These are phyloP conservation scores for Entelurus aequoreus DNA, from an alignment of 2,113 vertebrate genomes.

Conservation along the genomic window DNA sequence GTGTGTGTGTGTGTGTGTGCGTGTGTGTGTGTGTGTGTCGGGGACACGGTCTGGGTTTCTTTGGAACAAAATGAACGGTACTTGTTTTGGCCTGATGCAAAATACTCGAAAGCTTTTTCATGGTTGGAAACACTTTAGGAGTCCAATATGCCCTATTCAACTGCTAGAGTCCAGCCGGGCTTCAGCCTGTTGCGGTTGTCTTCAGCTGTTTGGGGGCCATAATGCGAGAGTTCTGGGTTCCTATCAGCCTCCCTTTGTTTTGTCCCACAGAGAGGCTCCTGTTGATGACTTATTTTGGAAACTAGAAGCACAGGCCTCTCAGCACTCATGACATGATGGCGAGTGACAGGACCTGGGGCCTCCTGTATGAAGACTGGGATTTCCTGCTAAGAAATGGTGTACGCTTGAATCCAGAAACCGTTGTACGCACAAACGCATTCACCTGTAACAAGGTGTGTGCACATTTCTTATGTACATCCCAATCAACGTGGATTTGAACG, in stretches of 20 bases:
- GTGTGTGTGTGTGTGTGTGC: not conserved
- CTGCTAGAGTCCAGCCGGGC: conserved; percentile 46
- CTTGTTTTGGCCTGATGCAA: conserved; percentile 47
- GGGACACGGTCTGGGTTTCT: conserved; percentile 10
- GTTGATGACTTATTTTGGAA: conserved; percentile 76
- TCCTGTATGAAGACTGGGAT: conserved; percentile 62
- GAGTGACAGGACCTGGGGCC: conserved; percentile 68
- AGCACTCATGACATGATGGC: conserved; percentile 69
- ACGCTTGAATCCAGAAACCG: too few species aligned
- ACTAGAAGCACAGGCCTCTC: conserved; percentile 67
- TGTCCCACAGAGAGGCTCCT: conserved; percentile 57
- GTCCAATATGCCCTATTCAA: conserved; percentile 49
- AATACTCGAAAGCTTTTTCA: conserved; percentile 53
- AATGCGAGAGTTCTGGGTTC: conserved; percentile 62
- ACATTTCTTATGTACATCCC: too few species aligned
- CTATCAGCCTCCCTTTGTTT: conserved; percentile 59
- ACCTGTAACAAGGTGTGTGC: too few species aligned
- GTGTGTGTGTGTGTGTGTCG: not conserved
- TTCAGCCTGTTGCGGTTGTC: conserved; percentile 63
- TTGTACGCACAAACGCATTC: too few species aligned
- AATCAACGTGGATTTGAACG: too few species aligned
- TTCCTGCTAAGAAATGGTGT: too few species aligned
- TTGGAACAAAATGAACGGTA: conserved; percentile 60
- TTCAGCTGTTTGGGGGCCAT: conserved; percentile 64
- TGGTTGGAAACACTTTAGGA: conserved; percentile 56